Evolutionary conservation across 1,140 invertebrate species (phyloP).

Genomic region (Aplysia californica): DNA sequence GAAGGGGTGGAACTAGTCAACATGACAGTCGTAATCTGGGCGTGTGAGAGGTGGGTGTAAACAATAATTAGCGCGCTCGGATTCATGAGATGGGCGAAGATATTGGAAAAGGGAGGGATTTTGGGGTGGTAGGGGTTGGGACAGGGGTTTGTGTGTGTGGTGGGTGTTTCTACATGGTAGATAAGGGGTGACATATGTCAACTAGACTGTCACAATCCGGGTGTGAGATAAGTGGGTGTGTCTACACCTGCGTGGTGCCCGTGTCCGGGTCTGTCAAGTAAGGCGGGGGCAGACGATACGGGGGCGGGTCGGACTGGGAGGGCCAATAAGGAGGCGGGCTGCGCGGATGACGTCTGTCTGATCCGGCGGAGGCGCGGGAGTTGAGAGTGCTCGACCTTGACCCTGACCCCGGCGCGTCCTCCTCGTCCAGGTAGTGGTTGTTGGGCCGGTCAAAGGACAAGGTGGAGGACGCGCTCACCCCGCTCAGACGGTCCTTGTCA

Average conservation of each 20-base stretch:
- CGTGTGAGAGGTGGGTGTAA: too few species aligned
- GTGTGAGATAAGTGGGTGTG: not conserved
- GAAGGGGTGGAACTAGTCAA: too few species aligned
- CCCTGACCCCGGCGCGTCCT: not conserved
- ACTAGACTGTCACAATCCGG: too few species aligned
- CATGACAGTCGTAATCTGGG: too few species aligned
- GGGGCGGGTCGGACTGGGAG: conserved; percentile 37
- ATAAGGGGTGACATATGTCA: too few species aligned
- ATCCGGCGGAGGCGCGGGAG: not conserved
- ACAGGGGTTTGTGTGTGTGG: too few species aligned
- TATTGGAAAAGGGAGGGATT: too few species aligned
- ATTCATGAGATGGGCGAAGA: too few species aligned
- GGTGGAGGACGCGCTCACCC: conserved; percentile 21
- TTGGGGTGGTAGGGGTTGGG: too few species aligned
- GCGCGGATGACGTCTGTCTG: conserved; percentile 7
- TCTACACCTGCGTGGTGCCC: conserved; percentile 18
- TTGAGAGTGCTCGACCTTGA: conserved; percentile 13
- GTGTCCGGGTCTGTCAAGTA: conserved; percentile 31
- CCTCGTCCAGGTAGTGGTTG: conserved; percentile 26
- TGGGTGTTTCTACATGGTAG: too few species aligned
- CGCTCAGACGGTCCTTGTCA: not conserved
- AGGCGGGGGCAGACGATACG: conserved; percentile 44
- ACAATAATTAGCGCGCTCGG: too few species aligned
- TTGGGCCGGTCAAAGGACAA: conserved; percentile 25
- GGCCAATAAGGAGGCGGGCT: conserved; percentile 22